Base-by-base conservation (phyloP, 2,888 invertebrate species). In the Torymus tubicola region DNA sequence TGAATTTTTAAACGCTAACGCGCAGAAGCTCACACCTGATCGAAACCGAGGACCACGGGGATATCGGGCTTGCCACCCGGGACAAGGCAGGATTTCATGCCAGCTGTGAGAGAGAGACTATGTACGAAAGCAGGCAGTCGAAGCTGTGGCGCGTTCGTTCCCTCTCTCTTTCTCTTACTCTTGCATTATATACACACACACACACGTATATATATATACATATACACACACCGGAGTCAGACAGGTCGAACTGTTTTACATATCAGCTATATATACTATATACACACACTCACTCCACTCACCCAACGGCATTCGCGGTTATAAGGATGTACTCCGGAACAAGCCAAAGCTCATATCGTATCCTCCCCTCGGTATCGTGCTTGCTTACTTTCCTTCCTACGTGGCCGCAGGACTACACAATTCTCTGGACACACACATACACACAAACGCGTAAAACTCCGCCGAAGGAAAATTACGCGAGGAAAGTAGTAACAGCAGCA, bases 41-140 rank as follows among this genome's bases (percentile, higher is more conserved):
- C 42, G 8, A 8, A 42, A 5, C 8, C 42, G 42, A 8, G 42
- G 42, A 8, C 8, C 42, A 42, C 42, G 42, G 42, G 42, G 42
- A 42, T 42, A 8, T 42, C 8, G 42, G 57, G 60, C 58, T 52
- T 13, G 21, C 21, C 21, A 50, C 8, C 42, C 42, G 42, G 42
- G 42, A 65, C 52, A 8, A 57, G 50, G n/a, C 61, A 61, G 14
- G 53, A 81, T 73, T 53, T n/a, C 57, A 61, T 85, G 84, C 87
- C 87, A 87, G 88, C 87, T 87, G 87, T 87, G 88, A 86, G 70
- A 69, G 42, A 42, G 31, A 42, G 8, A n/a, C n/a, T n/a, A n/a
- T 42, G 42, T 42, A 8, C 42, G n/a, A n/a, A 42, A 21, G 42
- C 42, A 42, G 8, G 42, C 42, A 42, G 42, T 8, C 42, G 0